Conservation (phyloP, 2,797 vertebrate genomes). For the Pangasius mekongensis region DNA sequence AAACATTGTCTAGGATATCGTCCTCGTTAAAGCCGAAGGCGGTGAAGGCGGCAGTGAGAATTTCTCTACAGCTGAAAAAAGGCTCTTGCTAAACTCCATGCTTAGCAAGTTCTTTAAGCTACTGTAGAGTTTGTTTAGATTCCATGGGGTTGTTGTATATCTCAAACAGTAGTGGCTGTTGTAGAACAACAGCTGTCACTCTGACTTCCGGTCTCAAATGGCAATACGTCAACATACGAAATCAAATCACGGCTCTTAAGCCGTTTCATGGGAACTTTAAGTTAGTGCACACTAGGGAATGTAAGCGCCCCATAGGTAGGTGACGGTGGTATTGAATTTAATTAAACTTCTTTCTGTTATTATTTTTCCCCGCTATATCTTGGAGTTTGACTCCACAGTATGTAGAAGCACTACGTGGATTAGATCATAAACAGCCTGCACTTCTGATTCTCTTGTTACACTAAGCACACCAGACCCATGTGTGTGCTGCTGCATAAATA, state of each 20-base stretch:
- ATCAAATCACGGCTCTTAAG: neutral
- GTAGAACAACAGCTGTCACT: neutral
- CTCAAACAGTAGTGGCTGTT: neutral
- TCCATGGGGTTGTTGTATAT: neutral
- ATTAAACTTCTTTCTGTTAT: conserved; percentile 26
- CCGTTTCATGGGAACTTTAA: conserved; percentile 17
- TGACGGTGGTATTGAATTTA: conserved; percentile 27
- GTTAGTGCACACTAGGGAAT: conserved; percentile 20
- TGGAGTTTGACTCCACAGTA: conserved; percentile 35
- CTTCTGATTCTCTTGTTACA: conserved; percentile 69
- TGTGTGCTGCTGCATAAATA: conserved; percentile 77
- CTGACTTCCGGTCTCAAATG: conserved; percentile 16
- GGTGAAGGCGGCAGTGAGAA: neutral
- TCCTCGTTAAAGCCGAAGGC: neutral
- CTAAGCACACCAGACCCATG: conserved; percentile 79
- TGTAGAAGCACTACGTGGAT: conserved; percentile 57
- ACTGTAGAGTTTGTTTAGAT: neutral
- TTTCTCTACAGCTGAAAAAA: neutral
- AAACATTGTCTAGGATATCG: neutral
- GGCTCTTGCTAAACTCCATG: neutral
- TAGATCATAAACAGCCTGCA: conserved; percentile 56
- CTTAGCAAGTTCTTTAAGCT: neutral
- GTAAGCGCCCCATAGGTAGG: conserved; percentile 14
- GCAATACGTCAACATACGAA: conserved; percentile 2
- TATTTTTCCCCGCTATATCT: neutral